Conservation (phyloP, 2,797 vertebrate species). For the Hemitrygon akajei region DNA sequence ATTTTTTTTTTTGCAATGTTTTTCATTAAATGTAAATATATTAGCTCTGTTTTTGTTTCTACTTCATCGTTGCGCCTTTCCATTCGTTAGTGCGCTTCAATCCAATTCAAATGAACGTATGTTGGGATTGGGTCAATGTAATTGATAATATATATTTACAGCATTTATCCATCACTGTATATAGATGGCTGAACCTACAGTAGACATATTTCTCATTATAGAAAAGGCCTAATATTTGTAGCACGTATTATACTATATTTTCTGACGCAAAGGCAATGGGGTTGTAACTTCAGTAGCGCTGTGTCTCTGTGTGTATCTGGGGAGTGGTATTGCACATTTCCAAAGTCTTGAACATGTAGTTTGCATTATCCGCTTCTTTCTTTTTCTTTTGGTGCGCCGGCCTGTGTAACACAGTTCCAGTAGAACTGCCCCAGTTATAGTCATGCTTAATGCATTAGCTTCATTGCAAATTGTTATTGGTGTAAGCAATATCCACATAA, state of each 20-base stretch:
- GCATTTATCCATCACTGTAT: neutral
- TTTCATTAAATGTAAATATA: neutral
- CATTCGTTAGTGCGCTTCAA: neutral
- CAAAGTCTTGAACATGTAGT: neutral
- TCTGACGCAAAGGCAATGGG: neutral
- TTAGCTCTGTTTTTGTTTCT: neutral
- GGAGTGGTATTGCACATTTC: too few relatives aligned
- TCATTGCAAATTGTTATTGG: neutral
- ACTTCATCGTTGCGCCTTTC: neutral
- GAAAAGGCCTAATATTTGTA: neutral
- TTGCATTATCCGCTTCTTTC: neutral
- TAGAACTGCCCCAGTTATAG: neutral
- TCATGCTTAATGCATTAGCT: neutral
- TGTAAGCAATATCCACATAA: neutral
- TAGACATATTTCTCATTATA: neutral
- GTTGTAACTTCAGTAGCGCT: neutral
- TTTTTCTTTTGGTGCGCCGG: neutral
- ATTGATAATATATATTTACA: neutral
- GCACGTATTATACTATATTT: neutral
- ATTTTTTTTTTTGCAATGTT: neutral
- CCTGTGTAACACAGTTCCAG: neutral
- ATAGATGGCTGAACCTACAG: neutral
- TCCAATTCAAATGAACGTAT: neutral
- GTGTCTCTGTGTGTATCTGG: too few relatives aligned
- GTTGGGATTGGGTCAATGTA: too few relatives aligned